Conservation (phyloP, 2,113 vertebrate genomes). For the Cyphomyrus plagiostoma region DNA sequence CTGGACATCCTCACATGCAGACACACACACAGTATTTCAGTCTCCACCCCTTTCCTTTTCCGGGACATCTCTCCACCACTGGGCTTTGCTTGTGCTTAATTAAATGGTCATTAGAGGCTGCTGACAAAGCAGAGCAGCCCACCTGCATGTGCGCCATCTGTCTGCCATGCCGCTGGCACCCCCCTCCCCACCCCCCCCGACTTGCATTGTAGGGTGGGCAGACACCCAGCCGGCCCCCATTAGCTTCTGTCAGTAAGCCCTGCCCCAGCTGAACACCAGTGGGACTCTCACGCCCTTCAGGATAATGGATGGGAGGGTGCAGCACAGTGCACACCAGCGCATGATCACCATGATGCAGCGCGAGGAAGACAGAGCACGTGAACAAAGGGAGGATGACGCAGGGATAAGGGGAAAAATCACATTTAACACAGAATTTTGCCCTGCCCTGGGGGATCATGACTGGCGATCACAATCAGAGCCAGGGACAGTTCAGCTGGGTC, state of each 20-base stretch:
- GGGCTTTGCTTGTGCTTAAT: slow-evolving; percentile 23
- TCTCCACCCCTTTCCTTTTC: background rate
- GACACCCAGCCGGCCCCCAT: background rate
- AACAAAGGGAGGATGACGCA: background rate
- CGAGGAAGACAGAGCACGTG: background rate
- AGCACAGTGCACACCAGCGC: background rate
- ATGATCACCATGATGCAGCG: background rate
- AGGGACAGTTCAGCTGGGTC: background rate
- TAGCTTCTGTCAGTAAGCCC: background rate
- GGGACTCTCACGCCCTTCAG: background rate
- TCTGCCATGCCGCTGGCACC: background rate
- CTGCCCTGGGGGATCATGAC: background rate
- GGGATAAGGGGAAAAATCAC: background rate
- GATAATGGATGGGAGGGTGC: background rate
- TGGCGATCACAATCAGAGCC: background rate
- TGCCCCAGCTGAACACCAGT: background rate
- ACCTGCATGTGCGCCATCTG: background rate
- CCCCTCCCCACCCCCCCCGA: background rate
- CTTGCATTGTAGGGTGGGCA: background rate
- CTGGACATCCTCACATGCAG: background rate
- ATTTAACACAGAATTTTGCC: background rate
- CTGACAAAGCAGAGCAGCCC: background rate
- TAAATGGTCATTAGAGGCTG: slow-evolving; percentile 25
- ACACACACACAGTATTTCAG: background rate
- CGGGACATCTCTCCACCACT: background rate